Base-by-base conservation (phyloP, 2,888 invertebrate species). In the Ectropis crepuscularia region DNA sequence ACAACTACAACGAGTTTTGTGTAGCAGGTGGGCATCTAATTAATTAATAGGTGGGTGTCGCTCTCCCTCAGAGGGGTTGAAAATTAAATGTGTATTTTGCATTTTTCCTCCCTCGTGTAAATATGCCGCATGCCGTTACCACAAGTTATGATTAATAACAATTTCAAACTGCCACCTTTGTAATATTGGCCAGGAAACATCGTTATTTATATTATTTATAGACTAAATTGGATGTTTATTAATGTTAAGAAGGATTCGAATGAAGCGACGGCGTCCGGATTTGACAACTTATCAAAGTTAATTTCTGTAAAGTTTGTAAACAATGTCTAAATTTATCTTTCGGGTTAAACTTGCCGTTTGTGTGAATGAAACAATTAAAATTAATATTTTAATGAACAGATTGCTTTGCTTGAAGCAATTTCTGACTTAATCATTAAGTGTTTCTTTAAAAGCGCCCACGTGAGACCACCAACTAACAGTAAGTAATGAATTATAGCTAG, bases 41-140 rank as follows among this genome's bases (percentile, higher is more conserved):
- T 90, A 89, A 87, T 87, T 87, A 88, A 82, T 83, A 80, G 84
- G 80, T 80, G 75, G 70, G 81, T 77, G 77, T 78, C 74, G 70
- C 73, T 81, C 81, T 47, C 83, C 81, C 72, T 69, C 68, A 57
- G 63, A 71, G 85, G 86, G 87, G 87, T 81, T 83, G 78, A 86
- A 28, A 89, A 90, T 88, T 87, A 87, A 88, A 90, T 87, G 87
- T 87, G 74, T 89, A 84, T 86, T 89, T 90, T 89, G 87, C 86
- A 90, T 90, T 89, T 91, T 86, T 87, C 81, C 85, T 71, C 81
- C 81, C 74, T 76, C 74, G 71, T 70, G 69, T 68, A 75, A 76
- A 78, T 77, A 73, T 73, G 71, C 82, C 80, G 81, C 85, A 81
- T 81, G 82, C 84, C 83, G 76, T 76, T 80, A 81, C 79, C 74